Base-by-base conservation (phyloP, 2,888 invertebrate genomes). In the Muschampia plurimacula region DNA sequence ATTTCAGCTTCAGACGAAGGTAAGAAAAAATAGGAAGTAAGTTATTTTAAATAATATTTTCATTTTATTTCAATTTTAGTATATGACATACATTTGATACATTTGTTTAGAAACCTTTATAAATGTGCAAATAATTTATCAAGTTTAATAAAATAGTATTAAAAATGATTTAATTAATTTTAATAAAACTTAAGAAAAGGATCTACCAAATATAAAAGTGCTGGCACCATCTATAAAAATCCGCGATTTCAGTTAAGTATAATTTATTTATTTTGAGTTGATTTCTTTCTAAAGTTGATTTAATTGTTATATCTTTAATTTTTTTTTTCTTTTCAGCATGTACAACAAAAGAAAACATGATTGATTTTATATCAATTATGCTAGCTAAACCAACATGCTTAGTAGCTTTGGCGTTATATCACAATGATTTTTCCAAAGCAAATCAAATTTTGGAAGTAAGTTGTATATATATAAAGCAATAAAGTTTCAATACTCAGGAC, bases 361-460 rank as follows among this genome's bases (percentile, higher is more conserved):
- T 90, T 65, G 94, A 95, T 79, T 95, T 96, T 76, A 90, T 96
- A 69, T 95, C 95, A 60, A 95, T 95, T 68, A 96, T 98, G 97
- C 85, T 98, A 69, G 96, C 97, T 9, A 95, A 97, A 44, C 96
- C 97, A 0, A 96, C 96, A 77, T 96, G 96, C 77, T 90, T 98
- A 62, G 96, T 97, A n/a, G 95, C 96, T 55, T 94, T 97, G 84
- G 97, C 97, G 60, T 91, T 98, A 59, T 96, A 97, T 80, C 95
- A 96, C 74, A 96, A 96, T 73, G 96, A 97, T 84, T 96, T 96
- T 77, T 95, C 95, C 7, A 96, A 97, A 89, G 97, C 97, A 0
- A 96, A 96, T 81, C 96, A 97, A 90, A 97, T 98, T 74, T 96
- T 97, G 79, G 96, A 97, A 96, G 98, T 98, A 92, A 94, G 90